Evolutionary conservation across 2,113 vertebrate species (phyloP).

Genomic region (Paramisgurnus dabryanus): DNA sequence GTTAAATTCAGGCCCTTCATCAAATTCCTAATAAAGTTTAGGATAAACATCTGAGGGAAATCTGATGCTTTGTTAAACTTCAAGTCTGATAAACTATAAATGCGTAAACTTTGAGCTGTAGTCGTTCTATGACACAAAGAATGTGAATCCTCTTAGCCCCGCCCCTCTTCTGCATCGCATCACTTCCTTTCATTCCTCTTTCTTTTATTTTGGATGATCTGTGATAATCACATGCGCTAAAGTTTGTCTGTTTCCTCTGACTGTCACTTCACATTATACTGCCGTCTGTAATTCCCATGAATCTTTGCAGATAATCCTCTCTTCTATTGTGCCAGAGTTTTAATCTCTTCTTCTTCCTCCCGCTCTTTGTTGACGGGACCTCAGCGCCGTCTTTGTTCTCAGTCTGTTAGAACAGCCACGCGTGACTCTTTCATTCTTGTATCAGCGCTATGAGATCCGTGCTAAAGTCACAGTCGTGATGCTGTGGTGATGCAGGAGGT

Average conservation of each 20-base stretch:
- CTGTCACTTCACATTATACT: constrained; percentile 76
- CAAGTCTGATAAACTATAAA: no score
- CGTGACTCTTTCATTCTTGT: constrained; percentile 65
- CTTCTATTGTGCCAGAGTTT: constrained; percentile 68
- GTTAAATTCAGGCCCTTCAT: no score
- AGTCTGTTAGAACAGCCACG: constrained; percentile 69
- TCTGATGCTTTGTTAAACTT: no score
- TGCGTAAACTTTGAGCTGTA: no score
- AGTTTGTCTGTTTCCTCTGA: constrained; percentile 75
- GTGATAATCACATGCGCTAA: constrained; percentile 64
- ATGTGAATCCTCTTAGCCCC: not conserved
- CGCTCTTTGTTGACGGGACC: constrained; percentile 54
- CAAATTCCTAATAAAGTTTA: no score
- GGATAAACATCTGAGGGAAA: no score
- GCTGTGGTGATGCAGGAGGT: no score
- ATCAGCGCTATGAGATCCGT: no score
- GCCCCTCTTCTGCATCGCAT: constrained; percentile 10
- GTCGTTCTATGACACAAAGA: not conserved
- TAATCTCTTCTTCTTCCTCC: constrained; percentile 72
- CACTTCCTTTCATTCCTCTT: constrained; percentile 39
- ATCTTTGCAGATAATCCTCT: constrained; percentile 75
- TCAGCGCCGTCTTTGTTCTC: constrained; percentile 65
- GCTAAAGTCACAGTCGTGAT: no score
- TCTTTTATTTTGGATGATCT: constrained; percentile 56
- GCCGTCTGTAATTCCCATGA: constrained; percentile 77